phyloP scores from a whole-genome alignment of 1,140 invertebrate genomes.

The Zophobas morio region DNA sequence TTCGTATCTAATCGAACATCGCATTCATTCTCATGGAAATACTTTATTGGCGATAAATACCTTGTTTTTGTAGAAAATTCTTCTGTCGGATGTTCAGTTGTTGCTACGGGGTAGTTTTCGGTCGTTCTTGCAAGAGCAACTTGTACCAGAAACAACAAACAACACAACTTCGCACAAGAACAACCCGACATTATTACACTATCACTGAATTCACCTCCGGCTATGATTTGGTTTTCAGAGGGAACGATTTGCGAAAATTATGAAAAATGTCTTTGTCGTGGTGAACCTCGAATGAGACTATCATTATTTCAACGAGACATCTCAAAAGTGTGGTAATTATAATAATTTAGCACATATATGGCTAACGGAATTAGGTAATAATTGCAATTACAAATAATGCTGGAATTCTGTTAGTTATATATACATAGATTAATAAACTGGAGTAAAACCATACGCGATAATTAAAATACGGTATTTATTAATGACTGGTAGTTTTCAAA shows the following conservation, averaged over 20 bases:
- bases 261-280: conserved; percentile 31
- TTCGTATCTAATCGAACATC: conserved; percentile 58
- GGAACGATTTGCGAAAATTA: conserved; percentile 13
- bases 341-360: conserved; percentile 61
- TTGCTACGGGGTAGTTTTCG: conserved; percentile 44
- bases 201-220: conserved; percentile 48
- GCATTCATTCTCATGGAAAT: conserved; percentile 17
- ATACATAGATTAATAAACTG: conserved; percentile 49
- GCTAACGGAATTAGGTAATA: conserved; percentile 63
- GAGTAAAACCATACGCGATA: conserved; percentile 47
- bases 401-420: conserved; percentile 58
- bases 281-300: conserved; percentile 43
- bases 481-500: conserved; percentile 24
- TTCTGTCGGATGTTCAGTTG: conserved; percentile 44
- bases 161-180: conserved; percentile 32
- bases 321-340: conserved; percentile 57
- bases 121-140: conserved; percentile 47
- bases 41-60: conserved; percentile 49
- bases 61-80: conserved; percentile 49
- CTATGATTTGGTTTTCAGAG: conserved; percentile 50
- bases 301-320: conserved; percentile 37
- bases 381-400: conserved; percentile 62
- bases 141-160: conserved; percentile 51
- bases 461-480: conserved; percentile 52
- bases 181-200: conserved; percentile 27